phyloP scores from a whole-genome alignment of 1,140 invertebrate genomes.

The Ips typographus region DNA sequence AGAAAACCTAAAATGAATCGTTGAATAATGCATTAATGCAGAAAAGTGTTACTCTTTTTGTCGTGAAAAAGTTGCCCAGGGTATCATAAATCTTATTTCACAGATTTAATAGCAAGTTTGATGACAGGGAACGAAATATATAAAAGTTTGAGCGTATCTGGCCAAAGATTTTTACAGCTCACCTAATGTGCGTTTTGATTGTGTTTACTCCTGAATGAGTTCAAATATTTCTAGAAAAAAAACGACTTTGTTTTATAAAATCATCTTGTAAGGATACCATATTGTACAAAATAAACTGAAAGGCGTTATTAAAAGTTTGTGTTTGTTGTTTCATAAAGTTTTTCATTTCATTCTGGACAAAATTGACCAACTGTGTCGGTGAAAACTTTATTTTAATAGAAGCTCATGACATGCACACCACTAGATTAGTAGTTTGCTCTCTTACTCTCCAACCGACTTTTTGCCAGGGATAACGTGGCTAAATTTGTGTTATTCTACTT shows the following conservation, averaged over 20 bases:
- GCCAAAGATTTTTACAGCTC: not conserved
- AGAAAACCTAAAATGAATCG: not conserved
- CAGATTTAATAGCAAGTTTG: not conserved
- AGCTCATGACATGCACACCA: too few relatives aligned
- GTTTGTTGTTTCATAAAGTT: too few relatives aligned
- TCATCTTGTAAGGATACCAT: not conserved
- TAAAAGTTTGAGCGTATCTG: not conserved
- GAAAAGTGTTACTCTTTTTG: not conserved
- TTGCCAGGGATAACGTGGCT: too few relatives aligned
- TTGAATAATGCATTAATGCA: constrained; percentile 4
- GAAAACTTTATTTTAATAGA: too few relatives aligned
- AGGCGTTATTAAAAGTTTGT: too few relatives aligned
- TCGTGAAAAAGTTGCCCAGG: not conserved
- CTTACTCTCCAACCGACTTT: too few relatives aligned
- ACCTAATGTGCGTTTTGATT: not conserved
- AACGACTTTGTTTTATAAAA: not conserved
- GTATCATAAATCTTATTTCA: not conserved
- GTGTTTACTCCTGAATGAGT: not conserved
- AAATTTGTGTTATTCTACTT: too few relatives aligned
- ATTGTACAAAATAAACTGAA: too few relatives aligned
- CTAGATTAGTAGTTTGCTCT: too few relatives aligned
- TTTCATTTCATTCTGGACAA: too few relatives aligned
- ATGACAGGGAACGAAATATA: not conserved
- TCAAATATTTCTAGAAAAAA: not conserved
- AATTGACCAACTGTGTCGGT: too few relatives aligned